These are phyloP conservation scores for Agrilus planipennis DNA, from an alignment of 1,140 invertebrate species.

Conservation along the genomic window DNA sequence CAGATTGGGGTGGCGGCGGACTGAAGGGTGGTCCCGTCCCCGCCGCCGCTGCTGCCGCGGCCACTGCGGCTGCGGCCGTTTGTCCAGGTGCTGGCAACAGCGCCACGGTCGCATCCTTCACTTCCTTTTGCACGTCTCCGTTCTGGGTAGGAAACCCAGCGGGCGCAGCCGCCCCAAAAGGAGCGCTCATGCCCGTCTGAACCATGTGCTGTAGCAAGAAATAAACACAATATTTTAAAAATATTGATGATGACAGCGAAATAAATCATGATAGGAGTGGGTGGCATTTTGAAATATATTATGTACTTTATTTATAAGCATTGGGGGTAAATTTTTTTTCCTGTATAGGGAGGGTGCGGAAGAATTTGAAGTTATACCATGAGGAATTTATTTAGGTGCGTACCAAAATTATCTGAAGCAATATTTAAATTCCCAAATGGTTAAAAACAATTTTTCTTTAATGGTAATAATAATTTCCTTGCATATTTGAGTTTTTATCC, in stretches of 20 bases:
- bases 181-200: slow-evolving; percentile 79
- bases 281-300: too few species aligned
- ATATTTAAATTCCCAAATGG: too few species aligned
- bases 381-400: too few species aligned
- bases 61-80: slow-evolving; percentile 32
- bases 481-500: too few species aligned
- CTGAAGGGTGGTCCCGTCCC: slow-evolving; percentile 34
- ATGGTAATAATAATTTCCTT: too few species aligned
- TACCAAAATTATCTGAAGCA: too few species aligned
- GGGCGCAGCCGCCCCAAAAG: slow-evolving; percentile 65
- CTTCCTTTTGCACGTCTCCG: slow-evolving; percentile 45
- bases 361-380: too few species aligned
- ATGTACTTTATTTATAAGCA: too few species aligned
- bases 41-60: too few species aligned
- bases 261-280: neutral
- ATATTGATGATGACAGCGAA: neutral
- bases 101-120: slow-evolving; percentile 40
- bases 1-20: slow-evolving; percentile 32
- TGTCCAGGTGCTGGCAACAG: slow-evolving; percentile 34
- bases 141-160: slow-evolving; percentile 63
- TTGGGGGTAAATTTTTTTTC: too few species aligned
- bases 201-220: slow-evolving; percentile 81
- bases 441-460: too few species aligned
- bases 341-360: too few species aligned
- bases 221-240: slow-evolving; percentile 13